These are phyloP conservation scores for Caradrina kadenii DNA, from an alignment of 2,888 invertebrate species.

Conservation along the genomic window DNA sequence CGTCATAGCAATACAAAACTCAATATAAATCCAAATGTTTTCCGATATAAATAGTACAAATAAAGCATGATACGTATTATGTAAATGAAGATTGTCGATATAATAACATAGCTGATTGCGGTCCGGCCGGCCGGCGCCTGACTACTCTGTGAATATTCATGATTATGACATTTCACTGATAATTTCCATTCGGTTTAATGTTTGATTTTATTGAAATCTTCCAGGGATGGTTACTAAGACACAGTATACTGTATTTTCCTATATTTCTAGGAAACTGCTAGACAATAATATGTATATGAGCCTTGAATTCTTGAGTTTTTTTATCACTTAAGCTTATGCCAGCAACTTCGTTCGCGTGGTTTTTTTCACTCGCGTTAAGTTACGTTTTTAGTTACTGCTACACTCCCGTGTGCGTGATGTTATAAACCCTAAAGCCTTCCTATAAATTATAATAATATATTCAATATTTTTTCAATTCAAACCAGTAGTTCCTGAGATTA, in stretches of 20 bases:
- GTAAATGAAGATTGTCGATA: conserved; percentile 44
- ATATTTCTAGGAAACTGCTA: not conserved
- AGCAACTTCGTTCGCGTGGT: no score
- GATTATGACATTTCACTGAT: conserved; percentile 51
- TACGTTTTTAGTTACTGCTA: no score
- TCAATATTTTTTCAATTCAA: no score
- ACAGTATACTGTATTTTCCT: not conserved
- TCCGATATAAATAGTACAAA: conserved; percentile 8
- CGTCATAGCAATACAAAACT: not conserved
- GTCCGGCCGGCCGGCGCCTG: conserved; percentile 52
- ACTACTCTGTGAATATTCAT: conserved; percentile 62
- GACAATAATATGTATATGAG: no score
- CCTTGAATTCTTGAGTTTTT: not conserved
- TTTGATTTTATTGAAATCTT: conserved; percentile 28
- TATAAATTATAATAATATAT: no score
- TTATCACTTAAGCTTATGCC: no score
- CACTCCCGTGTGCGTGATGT: no score
- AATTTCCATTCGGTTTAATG: conserved; percentile 41
- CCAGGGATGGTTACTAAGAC: conserved; percentile 9
- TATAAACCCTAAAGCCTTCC: no score
- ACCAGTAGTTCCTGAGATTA: no score
- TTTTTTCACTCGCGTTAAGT: no score
- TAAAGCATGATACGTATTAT: conserved; percentile 24
- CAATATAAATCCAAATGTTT: not conserved
- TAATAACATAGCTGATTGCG: conserved; percentile 45